Conservation (phyloP, 2,888 invertebrate genomes). For the Arctia plantaginis region DNA sequence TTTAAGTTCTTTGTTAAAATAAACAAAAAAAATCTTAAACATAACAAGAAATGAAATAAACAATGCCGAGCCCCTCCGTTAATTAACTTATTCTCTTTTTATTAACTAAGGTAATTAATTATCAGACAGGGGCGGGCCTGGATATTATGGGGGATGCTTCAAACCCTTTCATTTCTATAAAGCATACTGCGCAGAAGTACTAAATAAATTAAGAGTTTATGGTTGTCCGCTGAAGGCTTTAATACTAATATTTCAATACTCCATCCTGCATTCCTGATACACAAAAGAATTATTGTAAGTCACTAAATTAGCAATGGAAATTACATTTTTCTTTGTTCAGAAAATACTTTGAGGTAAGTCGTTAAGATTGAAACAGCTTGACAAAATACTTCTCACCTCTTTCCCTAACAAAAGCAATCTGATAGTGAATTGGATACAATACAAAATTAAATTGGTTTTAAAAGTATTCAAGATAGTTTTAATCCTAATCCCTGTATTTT, state of each 20-base stretch:
- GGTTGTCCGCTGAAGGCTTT: not conserved
- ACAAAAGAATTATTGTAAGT: not conserved
- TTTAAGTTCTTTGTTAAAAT: not conserved
- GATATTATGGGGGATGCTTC: conserved; percentile 19
- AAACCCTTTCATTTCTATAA: conserved; percentile 18
- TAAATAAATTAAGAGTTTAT: conserved; percentile 10
- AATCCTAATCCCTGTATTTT: no score
- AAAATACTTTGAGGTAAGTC: not conserved
- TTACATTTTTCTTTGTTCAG: no score
- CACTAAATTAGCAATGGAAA: not conserved
- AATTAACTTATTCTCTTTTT: conserved; percentile 15
- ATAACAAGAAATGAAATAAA: conserved; percentile 12
- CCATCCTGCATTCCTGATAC: not conserved
- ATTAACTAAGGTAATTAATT: conserved; percentile 21
- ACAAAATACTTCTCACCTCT: not conserved
- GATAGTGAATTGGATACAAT: not conserved
- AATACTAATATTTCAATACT: not conserved
- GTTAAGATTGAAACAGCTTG: not conserved
- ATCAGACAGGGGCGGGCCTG: conserved; percentile 17
- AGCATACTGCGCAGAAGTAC: conserved; percentile 7
- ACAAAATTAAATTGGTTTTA: no score
- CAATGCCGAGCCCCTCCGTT: conserved; percentile 5
- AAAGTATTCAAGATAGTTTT: no score
- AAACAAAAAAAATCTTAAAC: not conserved
- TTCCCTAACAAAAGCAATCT: not conserved